phyloP scores from a whole-genome alignment of 2,113 vertebrate genomes.

The Pipra filicauda region DNA sequence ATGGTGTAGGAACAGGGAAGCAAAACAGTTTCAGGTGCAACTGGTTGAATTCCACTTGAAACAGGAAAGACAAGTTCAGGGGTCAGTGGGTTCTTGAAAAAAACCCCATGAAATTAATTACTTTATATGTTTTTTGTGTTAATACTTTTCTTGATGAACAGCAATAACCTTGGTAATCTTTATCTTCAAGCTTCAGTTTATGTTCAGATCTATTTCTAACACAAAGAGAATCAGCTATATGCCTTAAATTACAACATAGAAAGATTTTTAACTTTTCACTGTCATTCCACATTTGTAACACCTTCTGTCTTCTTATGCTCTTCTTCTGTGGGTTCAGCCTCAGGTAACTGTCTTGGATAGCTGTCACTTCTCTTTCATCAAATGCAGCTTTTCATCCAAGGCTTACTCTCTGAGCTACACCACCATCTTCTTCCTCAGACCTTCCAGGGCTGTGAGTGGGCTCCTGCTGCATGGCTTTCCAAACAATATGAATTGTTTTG shows the following conservation, averaged over 20 bases:
- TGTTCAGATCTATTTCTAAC: not conserved
- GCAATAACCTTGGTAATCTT: not conserved
- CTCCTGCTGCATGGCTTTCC: not conserved
- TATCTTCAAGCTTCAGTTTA: not conserved
- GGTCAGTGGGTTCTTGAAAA: not conserved
- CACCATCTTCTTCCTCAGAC: not conserved
- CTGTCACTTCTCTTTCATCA: not conserved
- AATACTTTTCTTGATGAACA: not conserved
- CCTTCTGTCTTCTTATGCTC: not conserved
- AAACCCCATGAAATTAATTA: not conserved
- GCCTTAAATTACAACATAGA: not conserved
- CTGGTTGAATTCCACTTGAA: not conserved
- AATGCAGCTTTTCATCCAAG: not conserved
- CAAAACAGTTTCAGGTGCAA: not conserved
- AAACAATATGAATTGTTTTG: not conserved
- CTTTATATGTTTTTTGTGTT: not conserved
- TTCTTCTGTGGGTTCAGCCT: not conserved
- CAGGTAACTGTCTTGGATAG: not conserved
- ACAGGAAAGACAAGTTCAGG: not conserved
- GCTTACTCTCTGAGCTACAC: not conserved
- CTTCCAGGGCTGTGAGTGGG: accelerated
- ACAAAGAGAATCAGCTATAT: not conserved
- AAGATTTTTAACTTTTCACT: not conserved
- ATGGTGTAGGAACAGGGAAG: not conserved
- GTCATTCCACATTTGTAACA: not conserved